phyloP scores from a whole-genome alignment of 2,113 vertebrate genomes.

The Solenodon paradoxus region DNA sequence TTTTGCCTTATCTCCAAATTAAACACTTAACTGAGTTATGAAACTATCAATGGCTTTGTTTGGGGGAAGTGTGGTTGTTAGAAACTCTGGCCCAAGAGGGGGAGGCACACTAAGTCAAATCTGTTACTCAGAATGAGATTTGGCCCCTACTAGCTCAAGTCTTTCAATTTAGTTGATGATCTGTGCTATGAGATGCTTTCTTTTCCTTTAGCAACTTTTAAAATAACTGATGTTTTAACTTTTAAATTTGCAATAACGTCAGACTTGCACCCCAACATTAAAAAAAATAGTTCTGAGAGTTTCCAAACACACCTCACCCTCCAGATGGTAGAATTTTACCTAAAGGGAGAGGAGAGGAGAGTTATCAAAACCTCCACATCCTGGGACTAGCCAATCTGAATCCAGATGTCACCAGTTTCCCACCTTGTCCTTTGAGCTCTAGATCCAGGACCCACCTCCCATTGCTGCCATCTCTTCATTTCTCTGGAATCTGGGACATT shows the following conservation, averaged over 20 bases:
- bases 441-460: no score
- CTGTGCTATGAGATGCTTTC: not conserved
- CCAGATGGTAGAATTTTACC: no score
- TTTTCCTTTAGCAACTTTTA: not conserved
- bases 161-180: not conserved
- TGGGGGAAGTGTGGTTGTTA: not conserved
- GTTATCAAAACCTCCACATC: no score
- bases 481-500: not conserved
- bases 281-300: not conserved
- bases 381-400: not conserved
- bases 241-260: conserved; percentile 8
- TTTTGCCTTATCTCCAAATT: not conserved
- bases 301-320: not conserved
- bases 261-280: not conserved
- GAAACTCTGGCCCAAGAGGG: not conserved
- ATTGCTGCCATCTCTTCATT: accelerated
- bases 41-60: not conserved
- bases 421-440: accelerated
- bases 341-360: no score
- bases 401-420: not conserved
- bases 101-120: not conserved
- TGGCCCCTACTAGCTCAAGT: not conserved
- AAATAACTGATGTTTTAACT: not conserved
- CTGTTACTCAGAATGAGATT: not conserved
- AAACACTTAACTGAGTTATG: not conserved